A percentile compares a stretch with the other conserved stretches of the same genome.
Evolutionary conservation across 2,797 vertebrate genomes (phyloP).

Genomic region (Oreochromis grahami): DNA sequence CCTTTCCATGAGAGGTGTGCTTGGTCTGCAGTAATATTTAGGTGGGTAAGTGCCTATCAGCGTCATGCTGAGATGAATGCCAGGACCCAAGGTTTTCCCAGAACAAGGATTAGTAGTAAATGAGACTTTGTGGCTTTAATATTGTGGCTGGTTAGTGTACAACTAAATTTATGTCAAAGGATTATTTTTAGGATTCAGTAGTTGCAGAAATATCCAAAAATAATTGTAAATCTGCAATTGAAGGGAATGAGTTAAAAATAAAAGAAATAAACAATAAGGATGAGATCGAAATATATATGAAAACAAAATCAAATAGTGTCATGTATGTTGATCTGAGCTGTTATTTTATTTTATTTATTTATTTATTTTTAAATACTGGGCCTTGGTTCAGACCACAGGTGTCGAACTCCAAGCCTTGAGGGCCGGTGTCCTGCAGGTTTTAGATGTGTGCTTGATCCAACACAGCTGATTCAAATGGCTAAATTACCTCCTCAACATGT

Average conservation of each 20-base stretch:
- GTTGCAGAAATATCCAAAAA: background rate
- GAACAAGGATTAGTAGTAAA: background rate
- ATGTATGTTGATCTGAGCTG: background rate
- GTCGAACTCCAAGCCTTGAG: too few relatives aligned
- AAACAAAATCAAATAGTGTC: background rate
- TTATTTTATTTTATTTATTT: too few relatives aligned
- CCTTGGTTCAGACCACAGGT: too few relatives aligned
- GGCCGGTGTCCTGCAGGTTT: too few relatives aligned
- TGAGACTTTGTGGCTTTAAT: background rate
- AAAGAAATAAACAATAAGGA: background rate
- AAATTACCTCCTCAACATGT: too few relatives aligned
- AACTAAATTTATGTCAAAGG: background rate
- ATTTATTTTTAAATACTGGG: background rate
- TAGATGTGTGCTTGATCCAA: too few relatives aligned
- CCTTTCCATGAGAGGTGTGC: background rate
- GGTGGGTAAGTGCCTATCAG: background rate
- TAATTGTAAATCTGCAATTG: background rate
- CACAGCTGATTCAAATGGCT: too few relatives aligned
- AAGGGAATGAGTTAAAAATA: background rate
- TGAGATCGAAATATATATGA: background rate
- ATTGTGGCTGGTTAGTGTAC: background rate
- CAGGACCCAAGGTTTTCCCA: background rate
- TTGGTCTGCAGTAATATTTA: background rate
- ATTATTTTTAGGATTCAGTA: background rate
- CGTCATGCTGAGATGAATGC: background rate